These are phyloP conservation scores for Prunella fulvescens DNA, from an alignment of 2,113 vertebrate species.

Conservation along the genomic window DNA sequence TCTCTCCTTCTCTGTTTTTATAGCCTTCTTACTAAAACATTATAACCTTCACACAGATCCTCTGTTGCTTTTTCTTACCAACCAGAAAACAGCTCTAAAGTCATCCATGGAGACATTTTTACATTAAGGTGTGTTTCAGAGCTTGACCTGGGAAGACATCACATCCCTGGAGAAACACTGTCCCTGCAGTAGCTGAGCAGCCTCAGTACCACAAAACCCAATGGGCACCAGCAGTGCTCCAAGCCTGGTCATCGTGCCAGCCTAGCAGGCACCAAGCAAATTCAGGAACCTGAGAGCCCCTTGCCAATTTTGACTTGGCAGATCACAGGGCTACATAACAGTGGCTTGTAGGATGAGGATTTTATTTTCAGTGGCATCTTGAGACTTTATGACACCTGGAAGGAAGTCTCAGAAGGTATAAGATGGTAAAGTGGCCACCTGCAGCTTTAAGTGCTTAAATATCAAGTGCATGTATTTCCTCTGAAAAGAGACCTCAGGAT, in stretches of 20 bases:
- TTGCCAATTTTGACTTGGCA: background rate
- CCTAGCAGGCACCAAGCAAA: background rate
- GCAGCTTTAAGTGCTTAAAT: background rate
- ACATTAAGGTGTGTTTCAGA: background rate
- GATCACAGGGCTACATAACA: background rate
- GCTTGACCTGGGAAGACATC: background rate
- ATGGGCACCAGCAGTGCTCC: background rate
- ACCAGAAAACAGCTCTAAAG: background rate
- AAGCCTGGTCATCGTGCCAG: background rate
- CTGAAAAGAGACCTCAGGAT: background rate
- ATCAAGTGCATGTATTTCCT: background rate
- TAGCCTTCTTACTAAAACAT: background rate
- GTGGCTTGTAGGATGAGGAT: background rate
- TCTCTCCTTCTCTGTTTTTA: constrained; percentile 36
- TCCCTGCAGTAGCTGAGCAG: background rate
- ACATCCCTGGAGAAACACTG: background rate
- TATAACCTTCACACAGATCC: background rate
- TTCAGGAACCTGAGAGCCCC: background rate
- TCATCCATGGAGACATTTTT: background rate
- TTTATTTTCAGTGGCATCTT: background rate
- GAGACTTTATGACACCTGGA: background rate
- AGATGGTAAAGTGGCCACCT: background rate
- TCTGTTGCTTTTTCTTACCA: background rate
- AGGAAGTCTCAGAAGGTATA: background rate
- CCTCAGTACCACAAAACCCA: background rate